phyloP scores from a whole-genome alignment of 2,113 vertebrate species.

The Indicator indicator region DNA sequence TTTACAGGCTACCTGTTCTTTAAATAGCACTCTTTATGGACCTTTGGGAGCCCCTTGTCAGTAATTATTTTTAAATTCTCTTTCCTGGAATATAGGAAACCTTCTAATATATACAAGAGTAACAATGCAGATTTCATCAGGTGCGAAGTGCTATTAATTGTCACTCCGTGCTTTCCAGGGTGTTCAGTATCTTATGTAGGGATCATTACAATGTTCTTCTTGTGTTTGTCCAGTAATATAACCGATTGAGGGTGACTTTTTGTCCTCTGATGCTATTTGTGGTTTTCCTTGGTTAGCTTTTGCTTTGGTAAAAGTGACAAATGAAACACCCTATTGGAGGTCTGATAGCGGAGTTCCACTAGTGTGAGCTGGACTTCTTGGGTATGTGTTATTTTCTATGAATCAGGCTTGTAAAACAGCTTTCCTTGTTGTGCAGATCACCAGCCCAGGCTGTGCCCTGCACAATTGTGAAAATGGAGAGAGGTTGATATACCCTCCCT shows the following conservation, averaged over 20 bases:
- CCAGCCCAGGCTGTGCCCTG: neutral
- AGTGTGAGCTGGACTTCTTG: neutral
- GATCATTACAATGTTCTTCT: neutral
- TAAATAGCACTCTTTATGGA: neutral
- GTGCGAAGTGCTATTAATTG: neutral
- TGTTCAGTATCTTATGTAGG: neutral
- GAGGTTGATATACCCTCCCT: accelerated
- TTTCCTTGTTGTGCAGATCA: neutral
- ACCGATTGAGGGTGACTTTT: neutral
- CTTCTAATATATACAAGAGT: neutral
- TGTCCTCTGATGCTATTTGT: neutral
- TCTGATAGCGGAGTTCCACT: neutral
- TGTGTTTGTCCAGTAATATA: neutral
- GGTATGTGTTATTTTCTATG: neutral
- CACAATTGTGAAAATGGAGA: accelerated
- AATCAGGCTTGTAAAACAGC: neutral
- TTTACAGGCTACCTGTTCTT: neutral
- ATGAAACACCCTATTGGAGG: neutral
- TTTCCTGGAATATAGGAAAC: neutral
- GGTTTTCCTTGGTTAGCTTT: neutral
- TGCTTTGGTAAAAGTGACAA: too few species aligned
- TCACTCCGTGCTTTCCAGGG: neutral
- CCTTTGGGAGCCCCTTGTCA: neutral
- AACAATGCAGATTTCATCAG: neutral
- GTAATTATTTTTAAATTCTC: neutral